phyloP scores from a whole-genome alignment of 2,113 vertebrate species.

The Phaethornis superciliosus region DNA sequence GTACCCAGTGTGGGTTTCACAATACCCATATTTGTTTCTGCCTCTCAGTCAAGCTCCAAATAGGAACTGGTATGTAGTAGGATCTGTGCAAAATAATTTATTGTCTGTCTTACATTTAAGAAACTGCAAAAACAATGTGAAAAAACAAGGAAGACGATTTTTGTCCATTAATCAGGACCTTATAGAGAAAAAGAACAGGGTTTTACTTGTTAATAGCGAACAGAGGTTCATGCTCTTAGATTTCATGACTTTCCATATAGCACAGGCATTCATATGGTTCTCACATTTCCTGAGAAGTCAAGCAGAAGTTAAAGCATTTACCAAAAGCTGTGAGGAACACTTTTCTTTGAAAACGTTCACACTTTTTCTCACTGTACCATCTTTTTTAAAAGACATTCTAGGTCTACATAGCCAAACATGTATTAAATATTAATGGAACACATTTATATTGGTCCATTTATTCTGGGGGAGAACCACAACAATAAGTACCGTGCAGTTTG shows the following conservation, averaged over 20 bases:
- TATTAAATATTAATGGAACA: constrained; percentile 49
- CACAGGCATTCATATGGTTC: constrained; percentile 37
- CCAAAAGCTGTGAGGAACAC: neutral
- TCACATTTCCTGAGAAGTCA: constrained; percentile 53
- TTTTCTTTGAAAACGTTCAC: constrained; percentile 31
- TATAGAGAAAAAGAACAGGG: constrained; percentile 33
- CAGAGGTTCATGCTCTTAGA: neutral
- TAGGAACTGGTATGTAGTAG: constrained; percentile 47
- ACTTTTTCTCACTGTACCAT: neutral
- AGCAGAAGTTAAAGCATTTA: constrained; percentile 22
- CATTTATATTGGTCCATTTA: neutral
- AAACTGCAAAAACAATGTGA: constrained; percentile 36
- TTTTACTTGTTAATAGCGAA: constrained; percentile 47
- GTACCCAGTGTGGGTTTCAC: constrained; percentile 28
- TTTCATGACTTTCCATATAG: constrained; percentile 46
- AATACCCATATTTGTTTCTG: constrained; percentile 64
- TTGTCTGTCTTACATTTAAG: constrained; percentile 49
- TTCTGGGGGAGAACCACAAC: neutral
- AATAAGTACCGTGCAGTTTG: neutral
- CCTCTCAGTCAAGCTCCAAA: constrained; percentile 61
- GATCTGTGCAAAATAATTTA: constrained; percentile 31
- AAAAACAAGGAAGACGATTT: constrained; percentile 13
- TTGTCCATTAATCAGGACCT: constrained; percentile 40
- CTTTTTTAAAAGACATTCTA: neutral
- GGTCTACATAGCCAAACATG: neutral